phyloP scores from a whole-genome alignment of 2,888 invertebrate genomes.

The Ophion ventricosus region DNA sequence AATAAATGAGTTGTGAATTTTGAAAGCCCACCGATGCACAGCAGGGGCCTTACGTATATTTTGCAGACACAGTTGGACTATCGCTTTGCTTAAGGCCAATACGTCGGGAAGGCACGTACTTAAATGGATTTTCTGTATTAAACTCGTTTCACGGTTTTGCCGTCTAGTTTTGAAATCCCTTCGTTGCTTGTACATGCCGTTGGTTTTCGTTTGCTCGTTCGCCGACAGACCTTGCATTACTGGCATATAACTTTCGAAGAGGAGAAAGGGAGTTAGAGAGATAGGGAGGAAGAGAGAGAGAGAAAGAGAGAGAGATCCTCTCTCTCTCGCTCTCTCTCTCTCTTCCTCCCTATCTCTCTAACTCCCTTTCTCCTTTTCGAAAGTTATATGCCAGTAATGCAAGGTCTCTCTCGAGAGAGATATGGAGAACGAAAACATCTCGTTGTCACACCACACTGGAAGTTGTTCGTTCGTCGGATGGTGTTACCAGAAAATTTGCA shows the following conservation, averaged over 20 bases:
- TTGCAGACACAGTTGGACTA: background rate
- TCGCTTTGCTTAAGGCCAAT: background rate
- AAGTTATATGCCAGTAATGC: conserved; percentile 12
- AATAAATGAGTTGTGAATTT: conserved; percentile 26
- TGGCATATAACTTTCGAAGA: conserved; percentile 14
- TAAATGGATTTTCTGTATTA: conserved; percentile 24
- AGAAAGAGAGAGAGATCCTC: too few species aligned
- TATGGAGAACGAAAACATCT: background rate
- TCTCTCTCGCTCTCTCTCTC: background rate
- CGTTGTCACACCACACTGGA: background rate
- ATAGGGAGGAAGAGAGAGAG: background rate
- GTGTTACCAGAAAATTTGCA: background rate
- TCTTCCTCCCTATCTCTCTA: background rate
- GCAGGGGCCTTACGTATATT: background rate
- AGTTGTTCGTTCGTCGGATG: conserved; percentile 22
- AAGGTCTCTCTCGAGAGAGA: background rate
- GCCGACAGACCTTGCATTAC: background rate
- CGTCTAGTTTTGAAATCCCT: background rate
- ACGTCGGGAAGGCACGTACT: conserved; percentile 15
- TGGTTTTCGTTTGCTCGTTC: conserved; percentile 13
- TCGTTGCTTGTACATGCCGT: conserved; percentile 3
- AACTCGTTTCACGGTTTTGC: conserved; percentile 36
- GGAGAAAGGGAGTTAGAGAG: background rate
- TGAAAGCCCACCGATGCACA: background rate
- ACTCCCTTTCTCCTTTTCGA: background rate